phyloP scores from a whole-genome alignment of 2,113 vertebrate genomes.

The Lynx canadensis region DNA sequence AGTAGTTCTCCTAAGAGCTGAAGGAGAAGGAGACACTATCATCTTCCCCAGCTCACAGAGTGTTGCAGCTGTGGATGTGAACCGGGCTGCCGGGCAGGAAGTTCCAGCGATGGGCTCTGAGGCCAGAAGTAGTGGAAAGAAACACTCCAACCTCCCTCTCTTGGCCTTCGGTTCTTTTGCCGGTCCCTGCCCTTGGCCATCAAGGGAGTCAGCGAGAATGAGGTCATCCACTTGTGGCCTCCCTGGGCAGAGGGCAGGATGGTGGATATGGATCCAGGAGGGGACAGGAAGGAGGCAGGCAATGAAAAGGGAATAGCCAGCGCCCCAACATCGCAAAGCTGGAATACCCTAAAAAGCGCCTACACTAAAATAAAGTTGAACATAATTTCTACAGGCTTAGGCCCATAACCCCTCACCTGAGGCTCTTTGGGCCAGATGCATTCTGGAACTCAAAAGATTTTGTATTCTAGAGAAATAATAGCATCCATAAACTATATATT shows the following conservation, averaged over 20 bases:
- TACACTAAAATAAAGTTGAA: background rate
- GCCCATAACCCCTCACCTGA: background rate
- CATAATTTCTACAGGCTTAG: background rate
- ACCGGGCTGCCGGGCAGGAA: background rate
- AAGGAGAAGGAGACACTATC: background rate
- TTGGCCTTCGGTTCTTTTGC: background rate
- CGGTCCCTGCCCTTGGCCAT: background rate
- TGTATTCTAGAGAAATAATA: background rate
- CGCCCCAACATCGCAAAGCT: background rate
- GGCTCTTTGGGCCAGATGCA: background rate
- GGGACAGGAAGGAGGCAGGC: fast-evolving
- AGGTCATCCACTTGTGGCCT: background rate
- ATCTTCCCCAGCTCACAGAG: background rate
- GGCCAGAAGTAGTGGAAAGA: background rate
- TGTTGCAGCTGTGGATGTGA: background rate
- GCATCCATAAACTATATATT: background rate
- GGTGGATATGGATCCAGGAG: background rate
- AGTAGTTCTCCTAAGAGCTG: background rate
- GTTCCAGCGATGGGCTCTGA: fast-evolving
- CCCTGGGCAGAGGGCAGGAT: background rate
- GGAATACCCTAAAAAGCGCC: background rate
- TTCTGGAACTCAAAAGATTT: background rate
- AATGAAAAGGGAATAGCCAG: background rate
- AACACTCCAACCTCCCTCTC: background rate
- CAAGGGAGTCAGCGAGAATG: background rate